Base-by-base conservation (phyloP, 2,113 vertebrate species). In the Platysteira castanea region DNA sequence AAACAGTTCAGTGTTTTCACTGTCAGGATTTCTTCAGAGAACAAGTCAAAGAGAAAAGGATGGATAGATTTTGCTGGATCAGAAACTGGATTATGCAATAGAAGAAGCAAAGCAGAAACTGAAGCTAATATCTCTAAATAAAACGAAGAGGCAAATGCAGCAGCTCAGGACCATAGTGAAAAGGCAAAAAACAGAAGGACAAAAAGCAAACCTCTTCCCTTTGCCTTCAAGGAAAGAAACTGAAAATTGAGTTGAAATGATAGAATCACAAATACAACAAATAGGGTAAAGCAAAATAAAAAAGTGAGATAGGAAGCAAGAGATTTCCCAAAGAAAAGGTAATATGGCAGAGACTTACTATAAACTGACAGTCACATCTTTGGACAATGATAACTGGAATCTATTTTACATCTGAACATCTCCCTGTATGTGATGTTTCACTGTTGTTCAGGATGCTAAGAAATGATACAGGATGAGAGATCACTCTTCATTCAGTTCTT, bases 41-140 rank as follows among this genome's bases (percentile, higher is more conserved):
- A 27, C 31, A 64, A 94, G 77, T 84, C 47, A 92, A 96, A 94
- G 57, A 95, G 82, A 96, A 96, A 76, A 91, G 21, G 44, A 75
- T 37, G 73, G 10, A 39, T 8, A 77, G 26, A 23, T 13, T 60
- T 85, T 97, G 57, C 74, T 90, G 41, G 60, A 67, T 83, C 71
- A 86, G 76, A 93, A 85, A 93, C 60, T 68, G 27, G 47, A 63
- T 74, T 85, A 83, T 70, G 35, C 41, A 75, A 63, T 28, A 50
- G 71, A 91, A 87, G 54, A 46, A 79, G 39, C 31, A 84, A 92
- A 95, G 73, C 39, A 96, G 73, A 52, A 94, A 81, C 19, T 44
- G 82, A 92, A 91, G 50, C 17, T 77, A 59, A 37, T n/a, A 27
- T 44, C 44, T 77, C 37, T 28, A 30, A 47, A 92, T 69, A 69